A percentile compares a stretch with the other conserved stretches of the same genome.
Evolutionary conservation across 1,140 invertebrate genomes (phyloP).

Genomic region (Microplitis mediator): DNA sequence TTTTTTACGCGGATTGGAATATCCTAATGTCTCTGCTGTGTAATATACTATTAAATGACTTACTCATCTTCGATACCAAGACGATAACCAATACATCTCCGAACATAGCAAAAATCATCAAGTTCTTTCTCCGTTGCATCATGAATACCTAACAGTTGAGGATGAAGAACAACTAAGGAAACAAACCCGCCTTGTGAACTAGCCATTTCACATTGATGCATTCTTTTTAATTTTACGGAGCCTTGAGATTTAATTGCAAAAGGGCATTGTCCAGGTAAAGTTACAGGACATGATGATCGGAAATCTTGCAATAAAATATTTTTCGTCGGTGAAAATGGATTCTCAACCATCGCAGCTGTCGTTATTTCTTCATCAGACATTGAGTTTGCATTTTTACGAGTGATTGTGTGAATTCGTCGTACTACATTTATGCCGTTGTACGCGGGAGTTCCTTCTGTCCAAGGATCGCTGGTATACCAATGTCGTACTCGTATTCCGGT

Average conservation of each 20-base stretch:
- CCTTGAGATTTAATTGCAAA: slow-evolving; percentile 61
- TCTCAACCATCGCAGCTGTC: slow-evolving; percentile 42
- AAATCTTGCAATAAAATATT: slow-evolving; percentile 36
- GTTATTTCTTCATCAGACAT: slow-evolving; percentile 36
- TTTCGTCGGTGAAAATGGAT: slow-evolving; percentile 58
- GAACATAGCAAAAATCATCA: slow-evolving; percentile 79
- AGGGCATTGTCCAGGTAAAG: slow-evolving; percentile 39
- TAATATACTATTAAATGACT: slow-evolving; percentile 25
- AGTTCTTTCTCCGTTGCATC: slow-evolving; percentile 64
- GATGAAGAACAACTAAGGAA: slow-evolving; percentile 71
- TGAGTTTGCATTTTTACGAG: slow-evolving; percentile 45
- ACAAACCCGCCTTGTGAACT: slow-evolving; percentile 83
- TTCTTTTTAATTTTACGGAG: slow-evolving; percentile 50
- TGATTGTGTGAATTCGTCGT: slow-evolving; percentile 54
- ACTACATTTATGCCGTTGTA: slow-evolving; percentile 59
- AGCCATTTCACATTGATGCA: slow-evolving; percentile 77
- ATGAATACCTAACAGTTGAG: slow-evolving; percentile 69
- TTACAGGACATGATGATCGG: slow-evolving; percentile 33
- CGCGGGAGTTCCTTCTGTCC: slow-evolving; percentile 51
- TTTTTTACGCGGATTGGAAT: background rate
- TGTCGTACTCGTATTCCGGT: slow-evolving; percentile 56
- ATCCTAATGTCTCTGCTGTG: background rate
- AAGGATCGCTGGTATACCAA: slow-evolving; percentile 64
- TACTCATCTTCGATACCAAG: slow-evolving; percentile 80
- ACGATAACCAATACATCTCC: slow-evolving; percentile 78